A percentile compares a stretch with the other conserved stretches of the same genome.
These are phyloP conservation scores for Agriopis leucophaearia DNA, from an alignment of 2,888 invertebrate genomes.

Conservation along the genomic window DNA sequence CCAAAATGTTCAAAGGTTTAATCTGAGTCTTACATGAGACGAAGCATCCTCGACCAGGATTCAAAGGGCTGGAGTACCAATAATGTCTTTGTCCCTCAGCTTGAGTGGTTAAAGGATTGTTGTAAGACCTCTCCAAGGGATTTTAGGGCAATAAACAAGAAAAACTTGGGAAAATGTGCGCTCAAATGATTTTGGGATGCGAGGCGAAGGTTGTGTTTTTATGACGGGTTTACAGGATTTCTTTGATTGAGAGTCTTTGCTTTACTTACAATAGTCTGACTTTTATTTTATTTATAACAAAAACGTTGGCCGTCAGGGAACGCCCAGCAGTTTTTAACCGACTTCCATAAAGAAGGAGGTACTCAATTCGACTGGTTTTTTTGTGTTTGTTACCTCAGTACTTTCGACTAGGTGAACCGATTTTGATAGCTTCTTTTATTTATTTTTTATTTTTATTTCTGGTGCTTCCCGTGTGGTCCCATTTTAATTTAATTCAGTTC, in stretches of 20 bases:
- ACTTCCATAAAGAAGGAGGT: too few relatives aligned
- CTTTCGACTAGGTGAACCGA: too few relatives aligned
- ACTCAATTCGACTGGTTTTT: too few relatives aligned
- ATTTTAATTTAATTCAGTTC: too few relatives aligned
- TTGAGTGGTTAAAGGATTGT: conserved; percentile 32
- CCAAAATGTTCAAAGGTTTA: conserved; percentile 28
- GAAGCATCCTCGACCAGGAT: conserved; percentile 17
- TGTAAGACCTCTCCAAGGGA: conserved; percentile 10
- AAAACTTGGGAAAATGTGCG: conserved; percentile 26
- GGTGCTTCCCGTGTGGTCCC: too few relatives aligned
- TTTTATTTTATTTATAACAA: too few relatives aligned
- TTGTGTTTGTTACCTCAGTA: too few relatives aligned
- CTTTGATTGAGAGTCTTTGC: neutral
- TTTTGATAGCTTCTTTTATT: too few relatives aligned
- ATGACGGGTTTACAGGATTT: neutral
- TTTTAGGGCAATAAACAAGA: conserved; percentile 30
- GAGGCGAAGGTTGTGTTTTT: neutral
- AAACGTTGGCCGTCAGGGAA: too few relatives aligned
- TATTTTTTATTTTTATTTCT: too few relatives aligned
- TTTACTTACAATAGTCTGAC: too few relatives aligned
- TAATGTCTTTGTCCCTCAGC: conserved; percentile 37
- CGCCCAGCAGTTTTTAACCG: too few relatives aligned
- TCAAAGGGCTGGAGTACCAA: conserved; percentile 44
- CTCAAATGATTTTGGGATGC: conserved; percentile 12
- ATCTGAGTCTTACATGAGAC: conserved; percentile 25